Evolutionary conservation across 2,888 invertebrate species (phyloP).

Genomic region (Petrophora chlorosata): DNA sequence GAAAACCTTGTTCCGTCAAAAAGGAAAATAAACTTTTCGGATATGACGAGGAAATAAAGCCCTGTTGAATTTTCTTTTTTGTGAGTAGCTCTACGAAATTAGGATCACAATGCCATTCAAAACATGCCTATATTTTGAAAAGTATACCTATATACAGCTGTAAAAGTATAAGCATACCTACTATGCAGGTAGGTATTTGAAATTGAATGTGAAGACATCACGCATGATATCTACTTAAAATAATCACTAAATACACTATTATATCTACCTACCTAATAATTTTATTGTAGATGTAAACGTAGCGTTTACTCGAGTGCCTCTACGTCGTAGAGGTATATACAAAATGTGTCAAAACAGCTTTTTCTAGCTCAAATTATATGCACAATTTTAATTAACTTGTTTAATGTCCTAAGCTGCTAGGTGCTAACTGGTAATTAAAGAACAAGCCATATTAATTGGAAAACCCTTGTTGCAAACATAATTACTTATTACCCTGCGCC

Average conservation of each 20-base stretch:
- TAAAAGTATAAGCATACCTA: too few species aligned
- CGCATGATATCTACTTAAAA: too few species aligned
- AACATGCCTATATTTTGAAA: too few species aligned
- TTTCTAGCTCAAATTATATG: not conserved
- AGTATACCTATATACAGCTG: too few species aligned
- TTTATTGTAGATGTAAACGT: too few species aligned
- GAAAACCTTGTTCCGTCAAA: conserved; percentile 26
- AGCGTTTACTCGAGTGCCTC: too few species aligned
- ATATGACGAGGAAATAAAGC: conserved; percentile 56
- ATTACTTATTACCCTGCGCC: conserved; percentile 44
- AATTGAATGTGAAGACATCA: too few species aligned
- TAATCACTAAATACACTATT: too few species aligned
- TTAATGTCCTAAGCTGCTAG: conserved; percentile 40
- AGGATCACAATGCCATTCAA: conserved; percentile 5
- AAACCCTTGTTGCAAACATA: conserved; percentile 49
- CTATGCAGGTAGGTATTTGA: too few species aligned
- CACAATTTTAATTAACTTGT: conserved; percentile 38
- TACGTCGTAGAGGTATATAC: too few species aligned
- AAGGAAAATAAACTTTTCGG: conserved; percentile 44
- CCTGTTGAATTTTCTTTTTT: conserved; percentile 15
- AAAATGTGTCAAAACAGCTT: too few species aligned
- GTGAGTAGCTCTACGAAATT: conserved; percentile 7
- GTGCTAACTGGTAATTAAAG: conserved; percentile 57
- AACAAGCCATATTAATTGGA: conserved; percentile 48
- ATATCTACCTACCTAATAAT: too few species aligned